Percentiles rank a stretch among this genome's conserved stretches.
phyloP scores from a whole-genome alignment of 2,797 vertebrate genomes.

The Manis javanica region DNA sequence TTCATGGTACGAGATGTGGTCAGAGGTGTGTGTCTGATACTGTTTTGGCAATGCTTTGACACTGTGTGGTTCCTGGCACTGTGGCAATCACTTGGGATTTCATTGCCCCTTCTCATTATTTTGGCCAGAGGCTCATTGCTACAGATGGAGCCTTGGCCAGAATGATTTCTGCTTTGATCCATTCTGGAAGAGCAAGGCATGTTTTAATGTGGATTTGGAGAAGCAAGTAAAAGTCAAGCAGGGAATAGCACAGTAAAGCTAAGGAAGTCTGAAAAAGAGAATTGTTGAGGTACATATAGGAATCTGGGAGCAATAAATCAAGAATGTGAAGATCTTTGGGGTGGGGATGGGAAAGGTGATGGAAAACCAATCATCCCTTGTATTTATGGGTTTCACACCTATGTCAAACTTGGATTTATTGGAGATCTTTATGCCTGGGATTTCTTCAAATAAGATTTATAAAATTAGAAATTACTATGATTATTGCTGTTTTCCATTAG shows the following conservation, averaged over 20 bases:
- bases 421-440: neutral
- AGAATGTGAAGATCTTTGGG: neutral
- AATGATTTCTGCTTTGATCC: neutral
- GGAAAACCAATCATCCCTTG: neutral
- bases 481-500: neutral
- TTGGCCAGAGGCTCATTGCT: neutral
- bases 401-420: neutral
- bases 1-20: fast-evolving
- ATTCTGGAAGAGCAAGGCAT: neutral
- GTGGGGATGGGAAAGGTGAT: neutral
- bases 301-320: neutral
- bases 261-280: neutral
- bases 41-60: neutral
- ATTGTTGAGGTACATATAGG: neutral
- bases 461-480: neutral
- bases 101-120: neutral
- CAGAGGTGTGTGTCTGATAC: neutral
- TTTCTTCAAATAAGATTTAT: neutral
- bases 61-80: neutral
- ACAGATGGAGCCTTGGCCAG: neutral
- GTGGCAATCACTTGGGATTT: neutral
- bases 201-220: neutral
- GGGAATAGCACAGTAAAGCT: neutral
- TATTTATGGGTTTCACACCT: neutral
- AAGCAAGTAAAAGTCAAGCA: neutral